Percentiles rank a stretch among this genome's conserved stretches.
Conservation (phyloP, 2,888 invertebrate genomes). For the Eutolmus rufibarbis region DNA sequence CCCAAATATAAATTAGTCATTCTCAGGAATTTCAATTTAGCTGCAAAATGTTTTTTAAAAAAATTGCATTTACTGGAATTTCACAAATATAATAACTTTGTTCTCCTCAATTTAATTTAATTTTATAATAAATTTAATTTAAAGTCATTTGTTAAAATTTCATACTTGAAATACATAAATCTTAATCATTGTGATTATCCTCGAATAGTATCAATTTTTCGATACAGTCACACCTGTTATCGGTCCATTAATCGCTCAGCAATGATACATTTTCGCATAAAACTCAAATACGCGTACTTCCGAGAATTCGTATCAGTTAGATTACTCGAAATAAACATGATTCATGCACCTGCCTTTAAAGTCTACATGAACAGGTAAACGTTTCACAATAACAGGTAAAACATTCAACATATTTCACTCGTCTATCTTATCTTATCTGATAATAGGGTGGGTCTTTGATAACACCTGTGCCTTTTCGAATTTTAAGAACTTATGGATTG, state of each 20-base stretch:
- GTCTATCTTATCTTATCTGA: conserved; percentile 5
- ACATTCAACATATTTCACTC: not conserved
- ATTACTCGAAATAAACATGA: not conserved
- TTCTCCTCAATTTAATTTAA: not conserved
- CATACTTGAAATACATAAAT: not conserved
- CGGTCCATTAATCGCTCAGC: not conserved
- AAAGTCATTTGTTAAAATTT: not conserved
- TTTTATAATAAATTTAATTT: too few species aligned
- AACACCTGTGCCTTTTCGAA: not conserved
- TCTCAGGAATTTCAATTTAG: too few species aligned
- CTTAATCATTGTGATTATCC: not conserved
- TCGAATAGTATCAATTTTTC: not conserved
- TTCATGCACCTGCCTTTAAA: not conserved
- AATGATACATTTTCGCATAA: not conserved
- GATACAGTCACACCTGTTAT: not conserved
- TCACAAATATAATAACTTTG: too few species aligned
- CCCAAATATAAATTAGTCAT: too few species aligned
- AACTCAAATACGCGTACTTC: not conserved
- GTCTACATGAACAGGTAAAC: not conserved
- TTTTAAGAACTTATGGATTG: not conserved
- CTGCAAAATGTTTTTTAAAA: too few species aligned
- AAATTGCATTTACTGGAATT: too few species aligned
- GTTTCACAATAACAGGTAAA: not conserved
- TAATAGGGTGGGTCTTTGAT: not conserved
- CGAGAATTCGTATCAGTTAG: not conserved